phyloP scores from a whole-genome alignment of 2,113 vertebrate species.

The Tricholaema leucomelas region DNA sequence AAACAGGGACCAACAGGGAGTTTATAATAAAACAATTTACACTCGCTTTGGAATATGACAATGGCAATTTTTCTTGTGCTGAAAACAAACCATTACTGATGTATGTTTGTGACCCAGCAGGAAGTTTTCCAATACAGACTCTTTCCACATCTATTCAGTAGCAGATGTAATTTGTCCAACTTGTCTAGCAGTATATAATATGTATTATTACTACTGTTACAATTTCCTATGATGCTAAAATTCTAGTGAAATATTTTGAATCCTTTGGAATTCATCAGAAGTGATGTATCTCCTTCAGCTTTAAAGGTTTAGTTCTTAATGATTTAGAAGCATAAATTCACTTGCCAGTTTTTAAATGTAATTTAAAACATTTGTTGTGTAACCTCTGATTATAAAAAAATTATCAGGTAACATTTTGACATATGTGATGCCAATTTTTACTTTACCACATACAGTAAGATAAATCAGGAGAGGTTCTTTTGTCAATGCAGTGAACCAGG shows the following conservation, averaged over 20 bases:
- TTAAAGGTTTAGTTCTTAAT: neutral
- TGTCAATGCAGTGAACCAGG: neutral
- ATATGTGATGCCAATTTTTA: neutral
- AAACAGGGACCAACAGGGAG: conserved; percentile 69
- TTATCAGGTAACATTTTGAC: neutral
- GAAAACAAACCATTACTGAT: conserved; percentile 74
- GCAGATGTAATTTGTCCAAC: conserved; percentile 44
- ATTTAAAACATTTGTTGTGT: neutral
- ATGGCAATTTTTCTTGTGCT: conserved; percentile 73
- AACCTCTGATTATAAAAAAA: neutral
- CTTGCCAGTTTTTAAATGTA: neutral
- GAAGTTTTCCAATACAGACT: conserved; percentile 57
- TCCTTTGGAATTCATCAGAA: neutral
- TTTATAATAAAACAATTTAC: conserved; percentile 78
- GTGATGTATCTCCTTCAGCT: neutral
- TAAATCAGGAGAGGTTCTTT: neutral
- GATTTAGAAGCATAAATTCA: conserved; percentile 1
- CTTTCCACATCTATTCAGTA: conserved; percentile 42
- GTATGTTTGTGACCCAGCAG: conserved; percentile 65
- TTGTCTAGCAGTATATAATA: conserved; percentile 48
- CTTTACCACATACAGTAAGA: neutral
- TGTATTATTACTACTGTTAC: conserved; percentile 57
- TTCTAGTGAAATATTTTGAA: conserved; percentile 24
- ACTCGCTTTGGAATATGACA: conserved; percentile 74
- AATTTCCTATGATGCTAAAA: conserved; percentile 22